Conservation (phyloP, 2,888 invertebrate species). For the Hermaeophaga mercurialis region DNA sequence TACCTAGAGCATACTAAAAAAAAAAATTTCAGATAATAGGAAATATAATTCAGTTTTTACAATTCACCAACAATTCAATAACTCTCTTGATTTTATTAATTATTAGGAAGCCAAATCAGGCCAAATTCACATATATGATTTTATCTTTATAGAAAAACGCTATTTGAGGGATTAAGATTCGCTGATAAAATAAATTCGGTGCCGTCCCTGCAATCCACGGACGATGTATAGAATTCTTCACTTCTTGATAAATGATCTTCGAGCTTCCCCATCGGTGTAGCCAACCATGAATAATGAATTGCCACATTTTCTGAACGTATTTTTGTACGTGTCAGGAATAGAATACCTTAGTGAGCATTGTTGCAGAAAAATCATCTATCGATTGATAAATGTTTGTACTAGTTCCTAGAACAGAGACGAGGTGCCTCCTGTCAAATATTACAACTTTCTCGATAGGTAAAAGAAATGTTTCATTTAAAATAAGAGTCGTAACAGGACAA, state of each 20-base stretch:
- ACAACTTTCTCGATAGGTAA: not conserved
- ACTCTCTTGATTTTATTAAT: too few species aligned
- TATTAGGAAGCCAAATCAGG: too few species aligned
- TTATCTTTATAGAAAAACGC: too few species aligned
- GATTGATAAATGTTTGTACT: conserved; percentile 22
- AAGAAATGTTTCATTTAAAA: not conserved
- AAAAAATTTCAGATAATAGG: too few species aligned
- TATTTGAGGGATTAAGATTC: too few species aligned
- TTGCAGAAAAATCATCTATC: conserved; percentile 21
- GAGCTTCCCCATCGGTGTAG: conserved; percentile 25
- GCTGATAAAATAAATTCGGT: not conserved
- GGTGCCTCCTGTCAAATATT: not conserved
- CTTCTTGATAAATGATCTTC: conserved; percentile 31
- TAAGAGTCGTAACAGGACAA: not conserved
- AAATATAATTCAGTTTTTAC: too few species aligned
- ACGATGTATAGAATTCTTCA: conserved; percentile 26
- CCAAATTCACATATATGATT: too few species aligned
- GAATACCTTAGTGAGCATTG: conserved; percentile 27
- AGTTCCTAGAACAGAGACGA: not conserved
- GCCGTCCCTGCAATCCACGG: not conserved
- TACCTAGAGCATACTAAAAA: too few species aligned
- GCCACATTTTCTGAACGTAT: conserved; percentile 31
- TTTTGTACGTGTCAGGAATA: conserved; percentile 29
- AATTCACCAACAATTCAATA: too few species aligned
- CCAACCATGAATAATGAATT: conserved; percentile 33